phyloP scores from a whole-genome alignment of 2,888 invertebrate species.

The Troides aeacus region DNA sequence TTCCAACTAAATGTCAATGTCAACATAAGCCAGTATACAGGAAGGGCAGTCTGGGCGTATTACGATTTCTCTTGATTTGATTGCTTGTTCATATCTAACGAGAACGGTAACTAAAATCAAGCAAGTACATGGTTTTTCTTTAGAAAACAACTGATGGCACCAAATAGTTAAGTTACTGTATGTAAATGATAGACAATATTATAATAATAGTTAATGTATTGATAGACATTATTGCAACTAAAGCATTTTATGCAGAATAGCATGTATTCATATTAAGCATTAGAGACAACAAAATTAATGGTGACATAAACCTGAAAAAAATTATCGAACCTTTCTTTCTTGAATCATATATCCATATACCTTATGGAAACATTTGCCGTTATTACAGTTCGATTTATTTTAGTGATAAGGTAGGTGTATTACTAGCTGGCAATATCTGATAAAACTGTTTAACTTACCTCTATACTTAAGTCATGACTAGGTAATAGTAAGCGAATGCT shows the following conservation, averaged over 20 bases:
- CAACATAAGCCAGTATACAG: constrained; percentile 55
- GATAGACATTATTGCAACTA: too few species aligned
- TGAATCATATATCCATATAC: too few species aligned
- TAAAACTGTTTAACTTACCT: constrained; percentile 1
- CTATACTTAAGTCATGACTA: constrained; percentile 13
- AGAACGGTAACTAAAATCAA: constrained; percentile 44
- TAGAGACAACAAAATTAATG: too few species aligned
- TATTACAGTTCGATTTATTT: background rate
- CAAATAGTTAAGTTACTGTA: too few species aligned
- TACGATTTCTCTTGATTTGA: constrained; percentile 41
- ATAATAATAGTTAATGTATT: too few species aligned
- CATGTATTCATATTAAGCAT: too few species aligned
- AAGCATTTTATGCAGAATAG: too few species aligned
- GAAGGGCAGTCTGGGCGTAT: constrained; percentile 59
- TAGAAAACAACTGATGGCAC: too few species aligned
- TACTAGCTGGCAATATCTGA: background rate
- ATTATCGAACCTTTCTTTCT: too few species aligned
- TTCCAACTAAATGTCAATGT: constrained; percentile 70
- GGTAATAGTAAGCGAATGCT: constrained; percentile 24
- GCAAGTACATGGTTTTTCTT: background rate
- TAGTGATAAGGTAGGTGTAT: background rate
- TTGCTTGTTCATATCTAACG: constrained; percentile 50
- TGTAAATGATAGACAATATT: too few species aligned
- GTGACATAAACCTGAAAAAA: too few species aligned
- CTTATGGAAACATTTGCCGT: background rate